Conservation (phyloP, 1,140 invertebrate genomes). For the Drosophila pallidifrons region DNA sequence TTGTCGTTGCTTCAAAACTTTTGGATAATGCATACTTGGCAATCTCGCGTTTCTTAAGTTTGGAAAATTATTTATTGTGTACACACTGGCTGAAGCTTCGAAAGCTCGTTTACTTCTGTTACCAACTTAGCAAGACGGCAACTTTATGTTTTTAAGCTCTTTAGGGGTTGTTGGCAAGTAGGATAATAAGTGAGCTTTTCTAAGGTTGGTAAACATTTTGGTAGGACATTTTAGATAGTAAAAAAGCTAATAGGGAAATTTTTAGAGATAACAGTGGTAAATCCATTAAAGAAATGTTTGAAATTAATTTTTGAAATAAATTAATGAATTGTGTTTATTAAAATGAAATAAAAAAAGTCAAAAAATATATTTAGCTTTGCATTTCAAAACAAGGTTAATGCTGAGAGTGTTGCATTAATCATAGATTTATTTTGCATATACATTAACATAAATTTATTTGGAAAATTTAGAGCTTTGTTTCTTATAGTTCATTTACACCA, state of each 20-base stretch:
- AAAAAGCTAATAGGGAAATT: slow-evolving; percentile 1
- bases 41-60: slow-evolving; percentile 20
- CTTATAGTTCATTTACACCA: too few species aligned
- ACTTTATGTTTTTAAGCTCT: slow-evolving; percentile 11
- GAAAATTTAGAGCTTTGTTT: too few species aligned
- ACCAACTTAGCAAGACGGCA: slow-evolving; percentile 7
- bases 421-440: too few species aligned
- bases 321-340: too few species aligned
- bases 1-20: slow-evolving; percentile 8
- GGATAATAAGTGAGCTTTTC: slow-evolving; percentile 5
- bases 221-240: neutral
- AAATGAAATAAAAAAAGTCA: too few species aligned
- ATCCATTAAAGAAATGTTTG: too few species aligned
- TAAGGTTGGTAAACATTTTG: slow-evolving; percentile 23
- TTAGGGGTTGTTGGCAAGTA: neutral
- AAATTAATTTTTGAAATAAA: too few species aligned
- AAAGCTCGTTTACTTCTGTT: slow-evolving; percentile 37
- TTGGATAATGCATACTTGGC: slow-evolving; percentile 21
- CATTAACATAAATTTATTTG: too few species aligned
- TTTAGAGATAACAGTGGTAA: too few species aligned
- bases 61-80: slow-evolving; percentile 24
- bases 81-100: slow-evolving; percentile 43
- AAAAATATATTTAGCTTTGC: too few species aligned
- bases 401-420: too few species aligned
- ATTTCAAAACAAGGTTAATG: too few species aligned